A percentile compares a stretch with the other conserved stretches of the same genome.
Conservation (phyloP, 1,140 invertebrate genomes). For the Bacillus rossius region DNA sequence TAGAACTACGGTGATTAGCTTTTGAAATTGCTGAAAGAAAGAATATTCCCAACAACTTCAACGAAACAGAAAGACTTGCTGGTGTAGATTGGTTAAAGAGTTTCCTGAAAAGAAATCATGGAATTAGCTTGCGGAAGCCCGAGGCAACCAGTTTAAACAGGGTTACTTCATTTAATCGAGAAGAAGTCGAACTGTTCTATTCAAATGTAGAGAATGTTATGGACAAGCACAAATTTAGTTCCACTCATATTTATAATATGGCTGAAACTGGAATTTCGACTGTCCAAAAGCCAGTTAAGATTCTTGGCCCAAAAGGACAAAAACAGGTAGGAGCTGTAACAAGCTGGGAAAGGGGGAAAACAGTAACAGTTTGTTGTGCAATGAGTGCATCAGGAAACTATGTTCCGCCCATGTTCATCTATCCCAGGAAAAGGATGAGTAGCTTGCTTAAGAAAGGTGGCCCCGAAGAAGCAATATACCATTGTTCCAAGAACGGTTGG, state of each 20-base stretch:
- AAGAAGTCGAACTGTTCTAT: not conserved
- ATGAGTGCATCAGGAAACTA: constrained; percentile 35
- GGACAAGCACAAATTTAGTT: not conserved
- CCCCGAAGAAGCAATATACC: too few species aligned
- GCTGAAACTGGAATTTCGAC: constrained; percentile 2
- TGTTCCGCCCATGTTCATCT: constrained; percentile 39
- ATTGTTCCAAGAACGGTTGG: too few species aligned
- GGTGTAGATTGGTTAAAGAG: not conserved
- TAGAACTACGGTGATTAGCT: not conserved
- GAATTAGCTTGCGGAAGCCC: not conserved
- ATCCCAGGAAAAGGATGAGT: too few species aligned
- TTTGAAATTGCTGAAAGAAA: not conserved
- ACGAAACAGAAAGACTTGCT: not conserved
- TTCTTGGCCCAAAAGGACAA: constrained; percentile 20
- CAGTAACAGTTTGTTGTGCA: constrained; percentile 26
- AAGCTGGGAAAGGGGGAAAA: constrained; percentile 31
- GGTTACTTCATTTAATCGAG: not conserved
- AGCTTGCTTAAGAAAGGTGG: too few species aligned
- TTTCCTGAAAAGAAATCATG: not conserved
- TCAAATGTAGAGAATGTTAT: not conserved
- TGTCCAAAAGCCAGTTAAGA: not conserved
- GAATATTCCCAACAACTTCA: not conserved
- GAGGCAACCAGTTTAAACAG: constrained; percentile 1
- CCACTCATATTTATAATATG: not conserved
- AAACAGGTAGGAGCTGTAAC: constrained; percentile 35